A percentile compares a stretch with the other conserved stretches of the same genome.
These are phyloP conservation scores for Chionoecetes opilio DNA, from an alignment of 1,140 invertebrate genomes.

Conservation along the genomic window DNA sequence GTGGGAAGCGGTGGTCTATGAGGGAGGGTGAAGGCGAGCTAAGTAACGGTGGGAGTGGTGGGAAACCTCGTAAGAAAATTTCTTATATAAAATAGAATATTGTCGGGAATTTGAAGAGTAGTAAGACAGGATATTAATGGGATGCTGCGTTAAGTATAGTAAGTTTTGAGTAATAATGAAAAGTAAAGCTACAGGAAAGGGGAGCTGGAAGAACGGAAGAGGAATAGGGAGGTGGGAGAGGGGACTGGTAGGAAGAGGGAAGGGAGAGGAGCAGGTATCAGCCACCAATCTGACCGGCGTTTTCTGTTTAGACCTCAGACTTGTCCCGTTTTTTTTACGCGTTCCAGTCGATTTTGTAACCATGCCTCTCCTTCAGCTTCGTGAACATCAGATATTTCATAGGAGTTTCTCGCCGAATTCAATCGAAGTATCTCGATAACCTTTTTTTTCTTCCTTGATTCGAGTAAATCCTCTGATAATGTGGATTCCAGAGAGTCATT, in stretches of 20 bases:
- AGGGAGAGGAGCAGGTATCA: background rate
- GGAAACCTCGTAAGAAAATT: too few species aligned
- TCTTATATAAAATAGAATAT: too few species aligned
- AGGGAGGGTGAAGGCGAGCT: background rate
- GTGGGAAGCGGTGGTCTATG: background rate
- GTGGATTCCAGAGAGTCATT: background rate
- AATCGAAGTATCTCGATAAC: background rate
- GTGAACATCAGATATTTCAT: background rate
- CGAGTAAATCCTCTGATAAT: background rate
- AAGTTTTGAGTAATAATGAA: too few species aligned
- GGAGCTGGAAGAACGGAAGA: background rate
- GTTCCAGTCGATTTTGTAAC: background rate
- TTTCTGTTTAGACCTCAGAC: background rate
- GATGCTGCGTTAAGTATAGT: too few species aligned
- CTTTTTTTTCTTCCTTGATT: background rate
- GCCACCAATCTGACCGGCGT: background rate
- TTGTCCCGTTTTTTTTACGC: background rate
- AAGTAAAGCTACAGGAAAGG: background rate
- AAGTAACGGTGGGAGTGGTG: background rate
- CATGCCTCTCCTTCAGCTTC: background rate
- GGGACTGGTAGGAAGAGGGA: background rate
- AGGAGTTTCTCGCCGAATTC: background rate
- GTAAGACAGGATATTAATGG: too few species aligned
- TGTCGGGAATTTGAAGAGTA: too few species aligned
- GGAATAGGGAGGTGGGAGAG: background rate